Evolutionary conservation across 2,888 invertebrate genomes (phyloP).

Genomic region (Ochropleura leucogaster): DNA sequence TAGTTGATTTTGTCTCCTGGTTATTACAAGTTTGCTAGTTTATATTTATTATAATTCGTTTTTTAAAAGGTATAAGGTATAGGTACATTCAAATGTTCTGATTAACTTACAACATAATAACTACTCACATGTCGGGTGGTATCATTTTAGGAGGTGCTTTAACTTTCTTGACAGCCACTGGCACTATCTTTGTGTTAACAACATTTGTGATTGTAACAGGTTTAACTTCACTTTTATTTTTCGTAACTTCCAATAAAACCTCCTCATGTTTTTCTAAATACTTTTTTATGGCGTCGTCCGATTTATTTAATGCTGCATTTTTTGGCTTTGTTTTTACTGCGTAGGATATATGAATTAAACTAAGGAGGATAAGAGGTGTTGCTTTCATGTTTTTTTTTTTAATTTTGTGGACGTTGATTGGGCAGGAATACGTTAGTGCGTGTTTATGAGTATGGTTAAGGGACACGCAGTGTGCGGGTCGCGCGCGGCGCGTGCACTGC

Average conservation of each 20-base stretch:
- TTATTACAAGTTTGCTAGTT: neutral
- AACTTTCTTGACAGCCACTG: slow-evolving; percentile 61
- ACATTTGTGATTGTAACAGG: slow-evolving; percentile 79
- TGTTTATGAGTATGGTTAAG: slow-evolving; percentile 1
- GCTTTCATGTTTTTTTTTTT: slow-evolving; percentile 53
- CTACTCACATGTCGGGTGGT: slow-evolving; percentile 77
- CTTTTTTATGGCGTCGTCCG: slow-evolving; percentile 78
- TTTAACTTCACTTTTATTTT: slow-evolving; percentile 75
- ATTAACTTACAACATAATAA: neutral
- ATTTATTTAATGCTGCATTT: slow-evolving; percentile 62
- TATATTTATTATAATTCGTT: neutral
- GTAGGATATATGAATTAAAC: slow-evolving; percentile 39
- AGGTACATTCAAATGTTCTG: neutral
- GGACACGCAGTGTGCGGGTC: slow-evolving; percentile 54
- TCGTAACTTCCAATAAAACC: slow-evolving; percentile 70
- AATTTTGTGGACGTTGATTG: slow-evolving; percentile 12
- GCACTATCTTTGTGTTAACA: slow-evolving; percentile 73
- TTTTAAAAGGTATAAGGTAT: neutral
- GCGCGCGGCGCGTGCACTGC: slow-evolving; percentile 61
- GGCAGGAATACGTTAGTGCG: neutral
- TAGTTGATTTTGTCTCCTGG: neutral
- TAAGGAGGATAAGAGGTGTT: slow-evolving; percentile 42
- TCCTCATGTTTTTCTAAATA: slow-evolving; percentile 78
- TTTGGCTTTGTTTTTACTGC: slow-evolving; percentile 68
- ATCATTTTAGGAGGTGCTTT: slow-evolving; percentile 73